Conservation (phyloP, 2,113 vertebrate genomes). For the Daubentonia madagascariensis region DNA sequence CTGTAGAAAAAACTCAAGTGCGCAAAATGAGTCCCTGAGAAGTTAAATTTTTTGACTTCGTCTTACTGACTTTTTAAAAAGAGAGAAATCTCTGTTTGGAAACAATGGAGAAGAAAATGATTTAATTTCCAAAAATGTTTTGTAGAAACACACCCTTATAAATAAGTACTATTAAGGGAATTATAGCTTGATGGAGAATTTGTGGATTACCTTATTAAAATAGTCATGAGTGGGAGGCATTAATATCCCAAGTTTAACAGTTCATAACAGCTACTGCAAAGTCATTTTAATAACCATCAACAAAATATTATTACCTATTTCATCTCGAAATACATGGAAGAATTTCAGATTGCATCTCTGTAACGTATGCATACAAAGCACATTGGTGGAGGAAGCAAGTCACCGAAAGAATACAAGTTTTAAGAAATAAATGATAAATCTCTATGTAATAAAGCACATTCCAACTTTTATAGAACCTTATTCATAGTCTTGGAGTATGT, state of each 20-base stretch:
- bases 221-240: slow-evolving; percentile 50
- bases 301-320: slow-evolving; percentile 62
- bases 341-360: slow-evolving; percentile 35
- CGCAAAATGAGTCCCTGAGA: background rate
- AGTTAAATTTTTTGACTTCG: background rate
- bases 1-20: background rate
- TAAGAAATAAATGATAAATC: slow-evolving; percentile 40
- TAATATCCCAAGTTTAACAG: slow-evolving; percentile 60
- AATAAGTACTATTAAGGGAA: slow-evolving; percentile 56
- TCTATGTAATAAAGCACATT: slow-evolving; percentile 17
- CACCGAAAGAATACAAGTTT: slow-evolving; percentile 1
- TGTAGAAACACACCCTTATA: slow-evolving; percentile 54
- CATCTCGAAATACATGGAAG: slow-evolving; percentile 29
- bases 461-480: slow-evolving; percentile 45
- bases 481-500: background rate
- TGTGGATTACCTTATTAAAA: slow-evolving; percentile 64
- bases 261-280: slow-evolving; percentile 57
- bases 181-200: slow-evolving; percentile 60
- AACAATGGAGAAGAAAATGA: slow-evolving; percentile 56
- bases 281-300: slow-evolving; percentile 53
- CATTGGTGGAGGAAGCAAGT: background rate
- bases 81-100: background rate
- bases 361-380: background rate
- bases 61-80: background rate
- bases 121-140: slow-evolving; percentile 63